Conservation (phyloP, 2,113 vertebrate genomes). For the Antechinus flavipes region DNA sequence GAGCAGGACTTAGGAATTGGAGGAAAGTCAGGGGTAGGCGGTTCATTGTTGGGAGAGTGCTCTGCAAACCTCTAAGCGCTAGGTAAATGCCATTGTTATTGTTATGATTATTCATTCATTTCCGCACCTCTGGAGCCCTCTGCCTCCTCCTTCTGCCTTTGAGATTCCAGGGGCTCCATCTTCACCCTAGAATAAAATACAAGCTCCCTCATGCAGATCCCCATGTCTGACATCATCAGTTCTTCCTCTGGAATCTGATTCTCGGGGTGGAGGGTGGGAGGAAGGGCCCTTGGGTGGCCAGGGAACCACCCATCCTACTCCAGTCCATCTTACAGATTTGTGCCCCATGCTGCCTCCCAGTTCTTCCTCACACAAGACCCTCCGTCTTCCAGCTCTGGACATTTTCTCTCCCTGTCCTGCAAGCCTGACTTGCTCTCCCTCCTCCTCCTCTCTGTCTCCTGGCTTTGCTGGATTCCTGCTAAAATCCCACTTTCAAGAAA, state of each 20-base stretch:
- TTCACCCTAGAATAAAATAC: neutral
- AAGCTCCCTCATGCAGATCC: neutral
- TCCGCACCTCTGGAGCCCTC: neutral
- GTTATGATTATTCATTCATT: neutral
- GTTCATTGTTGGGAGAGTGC: too few relatives aligned
- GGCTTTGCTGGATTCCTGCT: neutral
- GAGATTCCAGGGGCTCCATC: too few relatives aligned
- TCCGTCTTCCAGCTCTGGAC: neutral
- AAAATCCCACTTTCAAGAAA: neutral
- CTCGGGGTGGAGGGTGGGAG: neutral
- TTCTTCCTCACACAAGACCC: neutral
- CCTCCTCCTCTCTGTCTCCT: neutral
- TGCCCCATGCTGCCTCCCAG: neutral
- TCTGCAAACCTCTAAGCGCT: neutral
- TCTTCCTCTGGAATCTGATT: neutral
- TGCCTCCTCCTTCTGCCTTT: neutral
- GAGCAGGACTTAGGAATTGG: too few relatives aligned
- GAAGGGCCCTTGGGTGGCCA: neutral
- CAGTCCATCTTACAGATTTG: neutral
- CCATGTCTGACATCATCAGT: neutral
- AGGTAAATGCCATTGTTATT: neutral
- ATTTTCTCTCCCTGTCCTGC: neutral
- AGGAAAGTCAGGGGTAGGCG: neutral
- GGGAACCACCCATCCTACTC: neutral
- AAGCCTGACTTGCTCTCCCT: neutral